phyloP scores from a whole-genome alignment of 1,140 invertebrate species.

The Latrodectus geometricus region DNA sequence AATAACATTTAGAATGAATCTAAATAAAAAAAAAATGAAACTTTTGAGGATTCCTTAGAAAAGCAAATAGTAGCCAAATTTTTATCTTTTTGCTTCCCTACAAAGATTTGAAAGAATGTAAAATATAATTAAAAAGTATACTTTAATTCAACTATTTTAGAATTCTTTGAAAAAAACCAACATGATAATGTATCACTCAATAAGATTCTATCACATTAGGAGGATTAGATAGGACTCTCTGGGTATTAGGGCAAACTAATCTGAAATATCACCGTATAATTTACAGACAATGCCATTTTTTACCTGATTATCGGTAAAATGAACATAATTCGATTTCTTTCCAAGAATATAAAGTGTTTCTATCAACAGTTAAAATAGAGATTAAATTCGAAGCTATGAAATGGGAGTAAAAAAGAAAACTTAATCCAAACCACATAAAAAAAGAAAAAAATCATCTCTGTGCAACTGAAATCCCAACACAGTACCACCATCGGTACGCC shows the following conservation, averaged over 20 bases:
- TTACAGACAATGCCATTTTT: neutral
- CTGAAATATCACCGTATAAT: neutral
- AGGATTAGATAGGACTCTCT: no score
- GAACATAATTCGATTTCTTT: neutral
- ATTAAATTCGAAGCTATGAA: constrained; percentile 19
- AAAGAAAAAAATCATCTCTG: constrained; percentile 9
- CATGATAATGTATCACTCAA: no score
- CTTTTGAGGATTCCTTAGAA: no score
- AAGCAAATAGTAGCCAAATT: no score
- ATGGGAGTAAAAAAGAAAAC: neutral
- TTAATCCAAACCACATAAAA: constrained; percentile 19
- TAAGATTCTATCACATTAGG: no score
- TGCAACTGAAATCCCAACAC: constrained; percentile 16
- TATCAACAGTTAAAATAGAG: constrained; percentile 24
- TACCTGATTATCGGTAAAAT: constrained; percentile 1
- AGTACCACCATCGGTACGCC: neutral
- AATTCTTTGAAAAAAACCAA: no score
- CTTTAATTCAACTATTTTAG: no score
- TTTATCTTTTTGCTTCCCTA: no score
- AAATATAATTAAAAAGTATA: no score
- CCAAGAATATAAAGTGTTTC: constrained; percentile 47
- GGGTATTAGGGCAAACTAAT: neutral
- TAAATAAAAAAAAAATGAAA: no score
- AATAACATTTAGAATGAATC: no score
- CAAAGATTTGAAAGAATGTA: no score